Conservation (phyloP, 2,797 vertebrate species). For the Cuculus canorus region DNA sequence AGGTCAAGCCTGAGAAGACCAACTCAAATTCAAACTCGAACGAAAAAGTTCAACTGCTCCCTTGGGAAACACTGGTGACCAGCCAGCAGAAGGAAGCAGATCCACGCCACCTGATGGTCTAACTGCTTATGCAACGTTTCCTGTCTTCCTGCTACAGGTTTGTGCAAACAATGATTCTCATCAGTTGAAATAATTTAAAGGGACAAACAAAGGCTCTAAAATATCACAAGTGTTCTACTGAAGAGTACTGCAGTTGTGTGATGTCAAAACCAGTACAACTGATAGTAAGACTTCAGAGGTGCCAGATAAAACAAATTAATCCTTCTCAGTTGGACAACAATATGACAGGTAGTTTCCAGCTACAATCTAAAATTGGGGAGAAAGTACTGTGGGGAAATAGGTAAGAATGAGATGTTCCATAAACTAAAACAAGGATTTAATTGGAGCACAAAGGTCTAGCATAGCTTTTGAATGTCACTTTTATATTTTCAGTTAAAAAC, state of each 20-base stretch:
- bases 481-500: background rate
- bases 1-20: background rate
- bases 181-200: background rate
- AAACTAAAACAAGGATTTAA: background rate
- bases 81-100: background rate
- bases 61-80: fast-evolving
- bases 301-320: constrained; percentile 20
- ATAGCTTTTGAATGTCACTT: background rate
- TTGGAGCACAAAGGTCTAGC: background rate
- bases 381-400: background rate
- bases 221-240: background rate
- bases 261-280: background rate
- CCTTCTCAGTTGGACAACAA: background rate
- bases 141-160: background rate
- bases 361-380: background rate
- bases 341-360: background rate
- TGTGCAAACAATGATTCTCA: background rate
- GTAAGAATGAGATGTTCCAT: background rate
- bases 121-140: fast-evolving
- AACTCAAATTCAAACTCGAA: background rate
- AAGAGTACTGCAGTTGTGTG: background rate
- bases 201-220: background rate
- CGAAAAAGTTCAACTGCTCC: background rate
- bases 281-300: background rate
- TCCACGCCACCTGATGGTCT: background rate